Conservation (phyloP, 2,797 vertebrate genomes). For the Paramormyrops hopkinsi region DNA sequence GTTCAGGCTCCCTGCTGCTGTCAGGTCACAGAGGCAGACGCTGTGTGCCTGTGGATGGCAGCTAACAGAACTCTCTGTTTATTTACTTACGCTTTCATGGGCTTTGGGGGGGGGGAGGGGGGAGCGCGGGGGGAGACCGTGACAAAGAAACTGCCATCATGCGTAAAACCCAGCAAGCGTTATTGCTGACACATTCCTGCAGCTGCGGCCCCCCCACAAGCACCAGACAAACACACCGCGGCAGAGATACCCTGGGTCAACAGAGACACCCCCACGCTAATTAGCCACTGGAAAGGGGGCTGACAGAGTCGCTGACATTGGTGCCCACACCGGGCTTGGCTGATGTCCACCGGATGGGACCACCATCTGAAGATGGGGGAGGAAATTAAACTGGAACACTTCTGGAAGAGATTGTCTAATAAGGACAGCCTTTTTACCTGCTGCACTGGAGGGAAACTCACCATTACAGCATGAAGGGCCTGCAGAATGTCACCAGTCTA, state of each 20-base stretch:
- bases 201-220: not conserved
- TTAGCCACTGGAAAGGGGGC: not conserved
- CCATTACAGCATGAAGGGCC: not conserved
- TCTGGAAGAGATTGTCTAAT: not conserved
- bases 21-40: not conserved
- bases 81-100: not conserved
- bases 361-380: not conserved
- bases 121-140: not conserved
- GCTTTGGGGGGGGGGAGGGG: not conserved
- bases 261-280: not conserved
- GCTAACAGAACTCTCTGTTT: not conserved
- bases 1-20: not conserved
- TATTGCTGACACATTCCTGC: not conserved
- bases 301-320: not conserved
- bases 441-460: not conserved
- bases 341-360: not conserved
- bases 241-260: not conserved
- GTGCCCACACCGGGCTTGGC: not conserved
- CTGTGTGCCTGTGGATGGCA: not conserved
- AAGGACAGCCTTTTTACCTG: not conserved
- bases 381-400: not conserved
- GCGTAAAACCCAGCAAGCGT: not conserved
- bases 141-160: not conserved
- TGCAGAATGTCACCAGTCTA: not conserved
- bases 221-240: not conserved